phyloP scores from a whole-genome alignment of 2,797 vertebrate genomes.

The Tarsius wallacei region DNA sequence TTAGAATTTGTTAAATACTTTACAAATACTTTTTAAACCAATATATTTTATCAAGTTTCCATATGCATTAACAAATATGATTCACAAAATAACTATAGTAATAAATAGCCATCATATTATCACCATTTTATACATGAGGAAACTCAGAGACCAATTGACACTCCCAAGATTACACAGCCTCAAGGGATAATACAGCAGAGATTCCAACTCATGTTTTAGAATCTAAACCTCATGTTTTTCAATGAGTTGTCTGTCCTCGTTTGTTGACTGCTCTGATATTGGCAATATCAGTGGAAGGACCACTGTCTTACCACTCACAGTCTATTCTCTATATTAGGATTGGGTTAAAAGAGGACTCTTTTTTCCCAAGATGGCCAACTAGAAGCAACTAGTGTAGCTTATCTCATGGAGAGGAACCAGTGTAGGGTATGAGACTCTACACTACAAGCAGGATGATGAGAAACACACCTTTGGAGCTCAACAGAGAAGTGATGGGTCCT shows the following conservation, averaged over 20 bases:
- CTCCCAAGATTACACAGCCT: background rate
- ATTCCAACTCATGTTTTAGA: background rate
- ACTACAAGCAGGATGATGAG: too few relatives aligned
- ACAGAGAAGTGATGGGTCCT: too few relatives aligned
- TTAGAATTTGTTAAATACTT: constrained; percentile 49
- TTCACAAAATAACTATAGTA: constrained; percentile 47
- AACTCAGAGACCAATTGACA: background rate
- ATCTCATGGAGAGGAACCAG: too few relatives aligned
- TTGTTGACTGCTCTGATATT: background rate
- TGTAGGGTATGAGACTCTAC: too few relatives aligned
- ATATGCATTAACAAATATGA: constrained; percentile 18
- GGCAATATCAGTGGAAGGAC: background rate
- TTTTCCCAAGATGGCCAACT: too few relatives aligned
- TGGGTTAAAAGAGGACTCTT: background rate
- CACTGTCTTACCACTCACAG: background rate
- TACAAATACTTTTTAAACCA: constrained; percentile 11
- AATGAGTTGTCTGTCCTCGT: background rate
- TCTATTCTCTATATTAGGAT: constrained; percentile 4
- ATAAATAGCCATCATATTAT: background rate
- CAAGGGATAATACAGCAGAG: background rate
- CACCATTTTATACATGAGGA: background rate
- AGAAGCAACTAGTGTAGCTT: too few relatives aligned
- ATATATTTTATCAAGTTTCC: background rate
- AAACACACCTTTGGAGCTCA: too few relatives aligned
- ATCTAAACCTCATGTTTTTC: background rate